Percentiles rank a stretch among this genome's conserved stretches.
Evolutionary conservation across 2,888 invertebrate genomes (phyloP).

Genomic region (Nemotelus pantherinus): DNA sequence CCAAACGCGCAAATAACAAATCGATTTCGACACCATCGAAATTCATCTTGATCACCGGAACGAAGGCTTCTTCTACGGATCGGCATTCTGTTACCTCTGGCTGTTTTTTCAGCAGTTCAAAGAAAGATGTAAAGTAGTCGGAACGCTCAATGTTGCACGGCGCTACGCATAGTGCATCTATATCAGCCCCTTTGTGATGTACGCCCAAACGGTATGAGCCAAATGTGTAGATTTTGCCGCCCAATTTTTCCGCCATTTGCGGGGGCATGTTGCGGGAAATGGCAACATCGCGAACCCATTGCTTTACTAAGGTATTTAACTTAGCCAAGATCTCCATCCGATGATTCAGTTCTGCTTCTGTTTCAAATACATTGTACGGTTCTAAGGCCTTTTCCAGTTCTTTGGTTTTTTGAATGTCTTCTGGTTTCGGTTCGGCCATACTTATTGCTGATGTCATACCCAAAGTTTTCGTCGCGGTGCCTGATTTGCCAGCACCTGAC

Average conservation of each 20-base stretch:
- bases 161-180: conserved; percentile 97
- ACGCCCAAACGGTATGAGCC: conserved; percentile 96
- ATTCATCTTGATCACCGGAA: conserved; percentile 99
- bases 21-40: conserved; percentile 99
- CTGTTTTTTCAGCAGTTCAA: conserved; percentile 87
- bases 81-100: conserved; percentile 85
- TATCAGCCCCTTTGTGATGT: conserved; percentile 97
- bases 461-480: conserved; percentile 58
- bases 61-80: conserved; percentile 97
- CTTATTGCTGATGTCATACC: conserved; percentile 97
- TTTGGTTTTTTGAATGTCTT: conserved; percentile 75
- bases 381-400: conserved; percentile 79
- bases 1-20: conserved; percentile 94
- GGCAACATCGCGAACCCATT: conserved; percentile 94
- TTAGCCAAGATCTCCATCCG: conserved; percentile 86
- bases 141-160: conserved; percentile 92
- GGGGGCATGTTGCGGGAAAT: conserved; percentile 91
- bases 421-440: conserved; percentile 79
- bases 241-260: conserved; percentile 87
- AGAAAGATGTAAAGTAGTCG: conserved; percentile 97
- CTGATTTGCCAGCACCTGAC: neutral
- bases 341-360: conserved; percentile 89
- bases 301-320: conserved; percentile 88
- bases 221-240: conserved; percentile 99
- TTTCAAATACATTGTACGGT: conserved; percentile 90